Conservation (phyloP, 2,888 invertebrate genomes). For the Dermolepida albohirtum region DNA sequence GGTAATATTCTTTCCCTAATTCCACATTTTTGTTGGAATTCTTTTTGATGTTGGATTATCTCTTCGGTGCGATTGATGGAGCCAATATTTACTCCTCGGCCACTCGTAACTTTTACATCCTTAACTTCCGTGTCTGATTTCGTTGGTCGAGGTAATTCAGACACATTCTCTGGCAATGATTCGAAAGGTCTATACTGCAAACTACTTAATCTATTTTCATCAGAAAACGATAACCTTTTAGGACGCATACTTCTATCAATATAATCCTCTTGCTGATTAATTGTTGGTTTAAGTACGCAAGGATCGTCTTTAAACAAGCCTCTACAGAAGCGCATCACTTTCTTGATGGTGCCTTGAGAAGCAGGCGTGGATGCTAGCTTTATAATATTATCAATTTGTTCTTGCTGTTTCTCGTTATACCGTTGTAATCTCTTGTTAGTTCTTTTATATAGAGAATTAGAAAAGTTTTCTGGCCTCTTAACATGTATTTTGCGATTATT, state of each 20-base stretch:
- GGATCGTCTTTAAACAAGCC: slow-evolving; percentile 1
- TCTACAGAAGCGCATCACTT: slow-evolving; percentile 14
- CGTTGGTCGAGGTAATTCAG: not conserved
- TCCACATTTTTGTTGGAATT: slow-evolving; percentile 15
- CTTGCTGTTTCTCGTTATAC: slow-evolving; percentile 6
- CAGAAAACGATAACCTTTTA: not conserved
- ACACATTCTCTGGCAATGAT: not conserved
- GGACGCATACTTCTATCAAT: not conserved
- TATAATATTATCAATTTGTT: slow-evolving; percentile 10
- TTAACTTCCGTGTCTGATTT: not conserved
- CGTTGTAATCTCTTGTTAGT: not conserved
- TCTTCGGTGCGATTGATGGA: slow-evolving; percentile 1
- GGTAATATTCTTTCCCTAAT: slow-evolving; percentile 21
- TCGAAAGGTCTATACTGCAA: not conserved
- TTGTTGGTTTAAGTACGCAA: not conserved
- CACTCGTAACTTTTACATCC: not conserved
- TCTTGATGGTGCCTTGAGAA: slow-evolving; percentile 1
- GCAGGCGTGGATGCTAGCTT: not conserved
- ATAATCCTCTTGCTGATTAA: not conserved
- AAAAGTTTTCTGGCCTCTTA: too few species aligned
- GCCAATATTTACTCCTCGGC: not conserved
- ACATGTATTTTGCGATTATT: too few species aligned
- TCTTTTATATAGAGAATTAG: too few species aligned
- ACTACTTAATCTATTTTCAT: not conserved
- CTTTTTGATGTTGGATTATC: not conserved